Conservation (phyloP, 2,888 invertebrate genomes). For the Dexiosoma caninum region DNA sequence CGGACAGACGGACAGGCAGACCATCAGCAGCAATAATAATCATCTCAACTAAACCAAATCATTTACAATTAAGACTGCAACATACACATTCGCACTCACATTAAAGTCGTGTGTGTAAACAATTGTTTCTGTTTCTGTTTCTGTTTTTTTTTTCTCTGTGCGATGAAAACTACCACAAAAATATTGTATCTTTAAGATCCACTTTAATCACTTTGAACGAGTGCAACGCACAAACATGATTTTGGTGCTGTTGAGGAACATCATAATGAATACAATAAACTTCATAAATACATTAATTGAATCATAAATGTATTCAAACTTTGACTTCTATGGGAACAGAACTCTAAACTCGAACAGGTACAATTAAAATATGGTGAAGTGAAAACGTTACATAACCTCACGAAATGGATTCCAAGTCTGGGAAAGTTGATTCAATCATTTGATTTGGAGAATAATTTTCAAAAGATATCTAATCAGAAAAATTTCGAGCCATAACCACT, state of each 20-base stretch:
- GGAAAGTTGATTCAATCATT: no score
- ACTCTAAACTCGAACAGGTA: no score
- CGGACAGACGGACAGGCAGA: not conserved
- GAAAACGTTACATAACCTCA: no score
- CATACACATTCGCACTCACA: constrained; percentile 7
- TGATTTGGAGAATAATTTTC: no score
- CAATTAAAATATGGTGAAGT: no score
- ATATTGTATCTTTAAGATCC: constrained; percentile 42
- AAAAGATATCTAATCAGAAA: no score
- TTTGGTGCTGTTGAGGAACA: constrained; percentile 46
- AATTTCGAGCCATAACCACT: no score
- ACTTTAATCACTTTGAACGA: constrained; percentile 27
- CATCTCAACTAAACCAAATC: constrained; percentile 58
- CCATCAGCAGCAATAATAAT: constrained; percentile 4
- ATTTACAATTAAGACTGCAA: constrained; percentile 57
- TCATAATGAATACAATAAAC: constrained; percentile 49
- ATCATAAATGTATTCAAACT: not conserved
- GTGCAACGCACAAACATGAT: constrained; percentile 15
- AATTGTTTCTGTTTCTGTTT: not conserved
- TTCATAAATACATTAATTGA: constrained; percentile 10
- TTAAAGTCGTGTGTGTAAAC: not conserved
- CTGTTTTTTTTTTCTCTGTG: no score
- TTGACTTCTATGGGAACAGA: not conserved
- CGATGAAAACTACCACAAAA: constrained; percentile 20
- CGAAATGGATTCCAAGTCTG: no score